Percentiles rank a stretch among this genome's conserved stretches.
Conservation (phyloP, 2,888 invertebrate genomes). For the Pyrrhosoma nymphula region DNA sequence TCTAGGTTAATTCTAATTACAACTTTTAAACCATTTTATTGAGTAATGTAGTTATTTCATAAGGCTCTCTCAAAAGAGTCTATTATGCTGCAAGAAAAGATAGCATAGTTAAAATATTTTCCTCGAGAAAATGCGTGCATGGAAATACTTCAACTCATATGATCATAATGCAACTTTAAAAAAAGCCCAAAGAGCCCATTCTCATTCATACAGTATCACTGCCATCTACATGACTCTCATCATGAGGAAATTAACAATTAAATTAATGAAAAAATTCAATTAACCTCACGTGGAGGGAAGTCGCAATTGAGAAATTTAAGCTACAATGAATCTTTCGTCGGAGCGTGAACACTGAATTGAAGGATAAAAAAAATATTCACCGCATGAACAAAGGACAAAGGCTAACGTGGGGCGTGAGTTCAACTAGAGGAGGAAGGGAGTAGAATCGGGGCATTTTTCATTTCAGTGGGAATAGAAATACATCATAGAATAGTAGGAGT, state of each 20-base stretch:
- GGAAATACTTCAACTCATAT: too few species aligned
- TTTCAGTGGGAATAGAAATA: too few species aligned
- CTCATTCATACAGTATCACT: neutral
- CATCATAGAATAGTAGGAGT: neutral
- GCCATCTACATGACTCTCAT: neutral
- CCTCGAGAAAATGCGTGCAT: too few species aligned
- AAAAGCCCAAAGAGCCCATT: too few species aligned
- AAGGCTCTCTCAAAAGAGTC: too few species aligned
- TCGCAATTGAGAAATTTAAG: neutral
- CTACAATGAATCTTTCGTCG: neutral
- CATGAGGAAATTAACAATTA: neutral
- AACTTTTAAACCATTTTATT: too few species aligned
- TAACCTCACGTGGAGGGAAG: too few species aligned
- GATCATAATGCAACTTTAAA: too few species aligned
- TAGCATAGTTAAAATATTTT: too few species aligned
- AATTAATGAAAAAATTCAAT: neutral
- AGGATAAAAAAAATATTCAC: neutral
- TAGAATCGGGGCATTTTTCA: neutral
- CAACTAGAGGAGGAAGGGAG: neutral
- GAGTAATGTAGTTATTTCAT: too few species aligned
- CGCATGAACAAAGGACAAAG: neutral
- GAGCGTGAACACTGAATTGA: neutral
- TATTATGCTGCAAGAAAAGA: too few species aligned
- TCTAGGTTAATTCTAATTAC: too few species aligned
- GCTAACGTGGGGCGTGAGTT: neutral